A percentile compares a stretch with the other conserved stretches of the same genome.
Evolutionary conservation across 35 echinoderm and acorn worm species (phyloP).

Genomic region (Ophioderma brevispina): DNA sequence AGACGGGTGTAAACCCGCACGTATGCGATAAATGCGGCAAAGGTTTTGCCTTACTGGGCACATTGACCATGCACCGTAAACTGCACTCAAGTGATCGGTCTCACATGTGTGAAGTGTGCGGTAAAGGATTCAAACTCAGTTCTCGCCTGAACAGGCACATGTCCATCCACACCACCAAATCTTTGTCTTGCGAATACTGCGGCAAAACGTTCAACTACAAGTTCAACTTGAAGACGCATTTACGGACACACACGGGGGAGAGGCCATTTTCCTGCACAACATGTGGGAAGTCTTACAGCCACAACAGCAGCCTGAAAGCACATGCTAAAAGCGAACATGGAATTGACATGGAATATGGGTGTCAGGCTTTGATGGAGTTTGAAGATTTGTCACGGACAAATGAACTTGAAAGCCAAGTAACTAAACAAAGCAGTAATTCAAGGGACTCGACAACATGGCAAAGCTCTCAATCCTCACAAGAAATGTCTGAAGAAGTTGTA

Average conservation of each 20-base stretch:
- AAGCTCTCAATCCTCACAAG: too few species aligned
- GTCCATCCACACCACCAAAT: neutral
- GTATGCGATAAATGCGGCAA: neutral
- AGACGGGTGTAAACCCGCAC: neutral
- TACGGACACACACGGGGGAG: neutral
- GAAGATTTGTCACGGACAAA: neutral
- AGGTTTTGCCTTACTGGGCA: neutral
- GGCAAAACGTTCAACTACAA: neutral
- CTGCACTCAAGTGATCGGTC: neutral
- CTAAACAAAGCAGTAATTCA: too few species aligned
- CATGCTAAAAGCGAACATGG: neutral
- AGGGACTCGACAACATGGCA: too few species aligned
- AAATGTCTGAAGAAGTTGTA: too few species aligned
- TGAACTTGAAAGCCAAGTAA: too few species aligned
- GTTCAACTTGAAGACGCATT: neutral
- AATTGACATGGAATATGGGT: neutral
- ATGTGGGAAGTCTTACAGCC: neutral
- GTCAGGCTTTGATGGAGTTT: neutral
- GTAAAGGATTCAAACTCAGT: neutral
- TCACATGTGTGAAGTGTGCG: neutral
- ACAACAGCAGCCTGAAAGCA: neutral
- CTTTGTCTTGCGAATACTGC: neutral
- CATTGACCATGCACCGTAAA: neutral
- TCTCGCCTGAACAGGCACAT: neutral
- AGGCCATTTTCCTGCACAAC: neutral